These are phyloP conservation scores for Agraylea sexmaculata DNA, from an alignment of 1,140 invertebrate species.

Conservation along the genomic window DNA sequence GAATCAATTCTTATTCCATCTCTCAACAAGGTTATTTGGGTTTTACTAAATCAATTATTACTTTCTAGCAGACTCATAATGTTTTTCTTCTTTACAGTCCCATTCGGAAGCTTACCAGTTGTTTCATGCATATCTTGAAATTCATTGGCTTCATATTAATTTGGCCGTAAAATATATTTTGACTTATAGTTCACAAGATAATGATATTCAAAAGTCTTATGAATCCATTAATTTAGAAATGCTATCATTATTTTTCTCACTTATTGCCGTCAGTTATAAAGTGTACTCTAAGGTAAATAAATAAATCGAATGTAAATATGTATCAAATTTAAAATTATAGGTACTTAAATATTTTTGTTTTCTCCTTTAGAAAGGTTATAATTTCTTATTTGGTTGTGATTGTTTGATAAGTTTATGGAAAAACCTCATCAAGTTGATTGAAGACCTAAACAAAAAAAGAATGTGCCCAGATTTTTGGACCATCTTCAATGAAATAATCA, in stretches of 20 bases:
- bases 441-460: slow-evolving; percentile 14
- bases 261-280: not conserved
- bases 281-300: not conserved
- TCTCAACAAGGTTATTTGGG: too few relatives aligned
- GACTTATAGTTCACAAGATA: too few relatives aligned
- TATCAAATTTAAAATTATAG: not conserved
- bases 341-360: slow-evolving; percentile 6
- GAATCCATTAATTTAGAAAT: not conserved
- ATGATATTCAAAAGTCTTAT: too few relatives aligned
- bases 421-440: slow-evolving; percentile 12
- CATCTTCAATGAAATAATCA: slow-evolving; percentile 10
- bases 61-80: too few relatives aligned
- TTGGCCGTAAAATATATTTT: too few relatives aligned
- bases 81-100: slow-evolving; percentile 20
- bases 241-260: not conserved
- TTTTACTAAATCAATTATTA: too few relatives aligned
- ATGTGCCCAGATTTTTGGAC: slow-evolving; percentile 17
- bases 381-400: slow-evolving; percentile 16
- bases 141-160: not conserved
- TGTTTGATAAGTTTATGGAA: slow-evolving; percentile 18
- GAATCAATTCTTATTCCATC: too few relatives aligned
- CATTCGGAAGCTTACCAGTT: slow-evolving; percentile 16
- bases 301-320: not conserved
- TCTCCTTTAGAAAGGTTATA: slow-evolving; percentile 14
- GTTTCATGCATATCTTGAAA: slow-evolving; percentile 13